Conservation (phyloP, 2,113 vertebrate species). For the Aegithalos caudatus region DNA sequence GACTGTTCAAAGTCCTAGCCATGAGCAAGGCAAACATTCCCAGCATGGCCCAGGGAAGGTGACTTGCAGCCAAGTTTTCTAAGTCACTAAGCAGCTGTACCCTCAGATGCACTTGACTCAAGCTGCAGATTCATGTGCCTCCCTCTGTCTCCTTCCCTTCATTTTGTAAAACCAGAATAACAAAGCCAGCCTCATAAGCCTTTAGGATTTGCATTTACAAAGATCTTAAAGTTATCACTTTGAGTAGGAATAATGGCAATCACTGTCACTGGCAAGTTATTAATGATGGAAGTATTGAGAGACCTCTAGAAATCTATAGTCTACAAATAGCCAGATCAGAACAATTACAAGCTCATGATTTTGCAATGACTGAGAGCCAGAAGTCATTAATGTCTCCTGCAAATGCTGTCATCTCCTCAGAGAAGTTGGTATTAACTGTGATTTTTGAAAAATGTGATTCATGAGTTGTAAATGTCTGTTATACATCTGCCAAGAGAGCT, state of each 20-base stretch:
- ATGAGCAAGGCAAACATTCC: not conserved
- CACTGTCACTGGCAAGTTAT: not conserved
- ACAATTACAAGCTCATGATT: conserved; percentile 16
- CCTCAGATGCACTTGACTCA: not conserved
- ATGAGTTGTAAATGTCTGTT: conserved; percentile 1
- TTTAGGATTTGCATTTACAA: not conserved
- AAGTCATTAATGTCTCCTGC: not conserved
- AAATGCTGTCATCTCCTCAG: conserved; percentile 9
- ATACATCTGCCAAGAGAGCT: conserved; percentile 7
- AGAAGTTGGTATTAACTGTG: not conserved
- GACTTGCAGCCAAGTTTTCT: not conserved
- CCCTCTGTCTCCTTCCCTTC: not conserved
- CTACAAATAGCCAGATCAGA: conserved; percentile 10
- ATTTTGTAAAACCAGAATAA: not conserved
- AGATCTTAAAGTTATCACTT: not conserved
- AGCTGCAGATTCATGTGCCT: not conserved
- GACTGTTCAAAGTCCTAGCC: not conserved
- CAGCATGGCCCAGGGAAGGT: not conserved
- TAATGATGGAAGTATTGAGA: not conserved
- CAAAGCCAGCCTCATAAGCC: not conserved
- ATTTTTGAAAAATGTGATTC: conserved; percentile 25
- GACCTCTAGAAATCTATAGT: not conserved
- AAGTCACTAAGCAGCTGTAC: not conserved
- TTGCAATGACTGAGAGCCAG: conserved; percentile 12
- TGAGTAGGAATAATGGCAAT: not conserved